These are phyloP conservation scores for Poeciliopsis turrubarensis DNA, from an alignment of 2,113 vertebrate genomes.

Conservation along the genomic window DNA sequence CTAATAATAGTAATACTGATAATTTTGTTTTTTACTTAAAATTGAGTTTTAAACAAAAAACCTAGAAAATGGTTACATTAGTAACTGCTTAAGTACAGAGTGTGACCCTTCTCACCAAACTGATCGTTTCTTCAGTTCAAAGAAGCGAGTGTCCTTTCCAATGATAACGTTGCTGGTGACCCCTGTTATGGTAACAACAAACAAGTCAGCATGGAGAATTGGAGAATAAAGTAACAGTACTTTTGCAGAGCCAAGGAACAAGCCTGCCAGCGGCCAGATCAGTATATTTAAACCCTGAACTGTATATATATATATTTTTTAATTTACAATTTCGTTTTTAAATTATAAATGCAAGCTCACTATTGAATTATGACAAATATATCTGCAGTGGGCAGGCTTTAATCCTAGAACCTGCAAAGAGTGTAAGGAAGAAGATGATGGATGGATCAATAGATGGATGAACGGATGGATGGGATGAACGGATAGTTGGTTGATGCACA, in stretches of 20 bases:
- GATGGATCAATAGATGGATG: no score
- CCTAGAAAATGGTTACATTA: background rate
- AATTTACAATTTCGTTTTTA: background rate
- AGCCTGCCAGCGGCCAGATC: background rate
- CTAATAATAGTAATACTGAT: background rate
- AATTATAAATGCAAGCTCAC: background rate
- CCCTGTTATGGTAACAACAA: conserved; percentile 56
- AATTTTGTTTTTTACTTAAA: background rate
- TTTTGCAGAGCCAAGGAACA: no score
- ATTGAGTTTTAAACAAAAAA: background rate
- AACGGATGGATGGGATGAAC: no score
- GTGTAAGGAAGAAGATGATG: no score
- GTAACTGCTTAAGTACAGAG: background rate
- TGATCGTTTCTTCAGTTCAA: conserved; percentile 52
- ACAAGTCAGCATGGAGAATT: background rate
- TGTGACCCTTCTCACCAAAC: conserved; percentile 66
- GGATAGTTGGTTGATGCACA: no score
- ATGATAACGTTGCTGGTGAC: conserved; percentile 74
- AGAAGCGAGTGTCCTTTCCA: conserved; percentile 66
- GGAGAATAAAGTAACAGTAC: no score
- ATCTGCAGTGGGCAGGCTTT: background rate
- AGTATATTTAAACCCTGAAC: background rate
- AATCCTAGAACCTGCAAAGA: background rate
- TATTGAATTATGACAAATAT: background rate
- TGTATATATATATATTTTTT: no score